Evolutionary conservation across 2,113 vertebrate genomes (phyloP).

Genomic region (Papio anubis): DNA sequence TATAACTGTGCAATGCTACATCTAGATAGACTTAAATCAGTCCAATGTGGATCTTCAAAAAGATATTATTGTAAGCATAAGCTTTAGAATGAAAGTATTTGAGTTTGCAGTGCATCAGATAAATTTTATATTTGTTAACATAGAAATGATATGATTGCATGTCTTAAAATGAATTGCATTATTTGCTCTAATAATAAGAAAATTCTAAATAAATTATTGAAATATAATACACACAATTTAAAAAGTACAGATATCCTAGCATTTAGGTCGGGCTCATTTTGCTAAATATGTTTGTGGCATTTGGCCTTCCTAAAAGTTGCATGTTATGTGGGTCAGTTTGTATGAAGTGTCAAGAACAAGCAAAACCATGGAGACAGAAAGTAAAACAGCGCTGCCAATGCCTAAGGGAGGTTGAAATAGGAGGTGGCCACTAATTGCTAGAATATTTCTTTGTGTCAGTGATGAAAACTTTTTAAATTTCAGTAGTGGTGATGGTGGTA

Average conservation of each 20-base stretch:
- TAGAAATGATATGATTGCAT: background rate
- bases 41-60: rapidly evolving
- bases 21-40: rapidly evolving
- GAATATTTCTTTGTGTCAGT: background rate
- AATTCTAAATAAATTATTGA: rapidly evolving
- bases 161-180: background rate
- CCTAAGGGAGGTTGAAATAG: background rate
- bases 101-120: background rate
- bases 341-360: background rate
- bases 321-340: background rate
- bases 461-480: background rate
- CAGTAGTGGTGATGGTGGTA: background rate
- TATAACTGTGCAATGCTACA: background rate
- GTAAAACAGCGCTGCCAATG: background rate
- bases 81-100: background rate
- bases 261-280: background rate
- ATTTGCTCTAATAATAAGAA: background rate
- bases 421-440: background rate
- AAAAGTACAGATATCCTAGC: background rate
- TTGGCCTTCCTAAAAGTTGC: background rate
- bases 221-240: background rate
- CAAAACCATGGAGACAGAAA: background rate
- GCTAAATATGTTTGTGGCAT: background rate
- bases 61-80: background rate
- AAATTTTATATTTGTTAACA: background rate